Percentiles rank a stretch among this genome's conserved stretches.
phyloP scores from a whole-genome alignment of 2,113 vertebrate genomes.

The Notiomystis cincta region DNA sequence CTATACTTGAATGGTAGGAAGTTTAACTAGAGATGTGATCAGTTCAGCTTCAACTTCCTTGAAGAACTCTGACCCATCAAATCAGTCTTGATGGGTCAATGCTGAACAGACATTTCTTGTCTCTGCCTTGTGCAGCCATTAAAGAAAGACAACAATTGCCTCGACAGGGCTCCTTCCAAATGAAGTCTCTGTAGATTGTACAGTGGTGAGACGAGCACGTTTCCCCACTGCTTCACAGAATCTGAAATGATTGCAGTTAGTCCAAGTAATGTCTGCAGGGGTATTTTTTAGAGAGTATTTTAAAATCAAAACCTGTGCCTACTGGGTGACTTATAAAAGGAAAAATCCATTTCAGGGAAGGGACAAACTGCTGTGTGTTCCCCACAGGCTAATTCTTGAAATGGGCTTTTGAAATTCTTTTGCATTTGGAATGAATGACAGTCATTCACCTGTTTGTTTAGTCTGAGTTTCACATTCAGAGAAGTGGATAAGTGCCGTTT shows the following conservation, averaged over 20 bases:
- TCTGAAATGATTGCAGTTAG: conserved; percentile 5
- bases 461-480: background rate
- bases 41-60: background rate
- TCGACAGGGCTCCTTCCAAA: background rate
- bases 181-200: background rate
- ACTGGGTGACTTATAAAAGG: conserved; percentile 6
- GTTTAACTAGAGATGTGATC: background rate
- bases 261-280: background rate
- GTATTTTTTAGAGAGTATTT: background rate
- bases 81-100: background rate
- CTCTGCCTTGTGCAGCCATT: background rate
- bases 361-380: conserved; percentile 1
- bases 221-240: conserved; percentile 10
- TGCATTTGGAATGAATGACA: conserved; percentile 11
- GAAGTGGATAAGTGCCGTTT: background rate
- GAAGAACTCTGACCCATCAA: background rate
- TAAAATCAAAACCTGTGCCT: conserved; percentile 25
- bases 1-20: background rate
- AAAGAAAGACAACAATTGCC: background rate
- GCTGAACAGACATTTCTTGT: background rate
- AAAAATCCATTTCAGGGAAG: conserved; percentile 3
- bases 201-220: background rate
- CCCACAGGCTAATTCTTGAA: conserved; percentile 33
- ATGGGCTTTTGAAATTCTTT: conserved; percentile 19
- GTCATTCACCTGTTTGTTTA: conserved; percentile 6